Evolutionary conservation across 2,888 invertebrate genomes (phyloP), one percentile per base, ranked within the genome.

Genomic region (Leucoma salicis): DNA sequence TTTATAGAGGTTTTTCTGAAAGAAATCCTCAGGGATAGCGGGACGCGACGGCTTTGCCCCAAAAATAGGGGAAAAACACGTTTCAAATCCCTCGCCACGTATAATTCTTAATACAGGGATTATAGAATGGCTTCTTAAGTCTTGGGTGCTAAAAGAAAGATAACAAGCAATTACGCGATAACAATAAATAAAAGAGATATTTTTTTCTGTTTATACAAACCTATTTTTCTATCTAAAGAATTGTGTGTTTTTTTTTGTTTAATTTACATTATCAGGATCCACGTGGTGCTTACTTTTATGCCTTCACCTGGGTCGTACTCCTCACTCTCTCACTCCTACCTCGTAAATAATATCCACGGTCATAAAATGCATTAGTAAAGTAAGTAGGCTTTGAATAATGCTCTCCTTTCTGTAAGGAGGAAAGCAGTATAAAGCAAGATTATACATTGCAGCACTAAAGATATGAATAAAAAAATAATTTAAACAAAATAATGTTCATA

Each of bases 1-100:
- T 88, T 88, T 88, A 88, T 88, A 87, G 87, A 80, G 86, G 87
- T 85, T 88, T 87, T 88, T 87, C 82, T 78, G 74, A 79, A 78
- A 78, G 71, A 77, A 85, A 84, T 84, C 86, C 85, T 79, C 51
- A 64, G 74, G 82, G 85, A 78, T 64, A 67, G 69, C 70, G 74
- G 73, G 69, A 70, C 68, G 70, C 63, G 79, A 74, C 78, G 74
- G 73, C 64, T 63, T 74, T 74, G 72, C 73, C 76, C 73, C 63
- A 78, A 78, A 86, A 85, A 82, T 81, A 78, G 77, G 74, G 81
- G 76, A 76, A 86, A 29, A 85, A 84, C 82, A 83, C 80, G 81
- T 76, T 76, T 74, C 73, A 75, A 85, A 83, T 85, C 87, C 86
- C 87, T 61, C 61, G 78, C 81, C 79, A 80, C 80, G 80, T 79